Conservation (phyloP, 64 coral and sea anemone genomes). For the Pocillopora verrucosa region DNA sequence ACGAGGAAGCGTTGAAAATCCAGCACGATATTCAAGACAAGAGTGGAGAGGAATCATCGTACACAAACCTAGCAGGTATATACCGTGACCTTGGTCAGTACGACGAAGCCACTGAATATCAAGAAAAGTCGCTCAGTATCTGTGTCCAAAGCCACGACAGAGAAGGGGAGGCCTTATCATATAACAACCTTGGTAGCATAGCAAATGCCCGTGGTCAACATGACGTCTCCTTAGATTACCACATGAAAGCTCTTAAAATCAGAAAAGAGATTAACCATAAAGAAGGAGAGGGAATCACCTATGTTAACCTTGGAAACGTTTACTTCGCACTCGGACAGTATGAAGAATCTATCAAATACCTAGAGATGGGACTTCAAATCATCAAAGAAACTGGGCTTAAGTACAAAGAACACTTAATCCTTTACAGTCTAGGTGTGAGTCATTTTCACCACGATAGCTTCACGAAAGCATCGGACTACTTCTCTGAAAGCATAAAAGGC, state of each 20-base stretch:
- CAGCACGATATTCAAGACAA: not conserved
- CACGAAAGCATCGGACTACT: not conserved
- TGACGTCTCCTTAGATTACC: not conserved
- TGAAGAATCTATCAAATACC: not conserved
- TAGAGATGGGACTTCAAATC: not conserved
- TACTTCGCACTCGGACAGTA: not conserved
- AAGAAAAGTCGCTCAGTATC: slow-evolving; percentile 11
- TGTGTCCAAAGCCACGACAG: not conserved
- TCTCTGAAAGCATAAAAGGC: not conserved
- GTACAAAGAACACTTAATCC: not conserved
- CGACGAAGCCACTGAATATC: not conserved
- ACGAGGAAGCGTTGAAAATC: not conserved
- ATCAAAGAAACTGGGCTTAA: not conserved
- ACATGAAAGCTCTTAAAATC: not conserved
- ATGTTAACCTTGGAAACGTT: not conserved
- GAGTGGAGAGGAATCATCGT: not conserved
- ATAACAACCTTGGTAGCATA: not conserved
- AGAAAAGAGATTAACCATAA: not conserved
- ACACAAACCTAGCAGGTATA: not conserved
- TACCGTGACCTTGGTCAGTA: not conserved
- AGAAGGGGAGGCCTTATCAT: not conserved
- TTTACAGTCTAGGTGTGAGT: not conserved
- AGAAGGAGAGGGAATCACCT: not conserved
- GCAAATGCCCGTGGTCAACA: not conserved
- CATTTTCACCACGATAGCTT: not conserved